Conservation (phyloP, 2,888 invertebrate species). For the Cancer borealis region DNA sequence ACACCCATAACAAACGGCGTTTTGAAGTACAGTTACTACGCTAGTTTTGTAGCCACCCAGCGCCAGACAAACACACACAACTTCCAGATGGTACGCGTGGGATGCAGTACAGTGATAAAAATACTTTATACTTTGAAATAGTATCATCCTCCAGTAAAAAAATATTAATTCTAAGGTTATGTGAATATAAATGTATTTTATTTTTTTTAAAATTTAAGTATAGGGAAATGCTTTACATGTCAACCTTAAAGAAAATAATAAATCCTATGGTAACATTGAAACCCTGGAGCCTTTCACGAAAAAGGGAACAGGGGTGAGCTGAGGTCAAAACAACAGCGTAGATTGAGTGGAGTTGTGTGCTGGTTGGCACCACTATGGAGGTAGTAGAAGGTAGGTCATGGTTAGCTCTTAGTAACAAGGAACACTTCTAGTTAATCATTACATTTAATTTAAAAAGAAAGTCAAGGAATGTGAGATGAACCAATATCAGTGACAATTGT, state of each 20-base stretch:
- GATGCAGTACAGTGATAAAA: conserved; percentile 74
- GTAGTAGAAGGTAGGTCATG: conserved; percentile 25
- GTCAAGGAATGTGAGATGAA: conserved; percentile 56
- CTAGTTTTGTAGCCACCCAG: conserved; percentile 73
- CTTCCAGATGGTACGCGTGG: conserved; percentile 73
- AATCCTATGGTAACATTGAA: conserved; percentile 66
- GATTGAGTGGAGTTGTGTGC: conserved; percentile 58
- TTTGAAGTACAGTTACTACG: conserved; percentile 72
- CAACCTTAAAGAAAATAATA: conserved; percentile 62
- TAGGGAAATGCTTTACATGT: conserved; percentile 61
- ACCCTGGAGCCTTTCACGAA: conserved; percentile 63
- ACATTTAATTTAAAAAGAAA: conserved; percentile 46
- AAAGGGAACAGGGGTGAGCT: conserved; percentile 59
- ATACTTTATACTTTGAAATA: conserved; percentile 66
- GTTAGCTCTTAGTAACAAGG: conserved; percentile 45
- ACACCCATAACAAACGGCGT: conserved; percentile 71
- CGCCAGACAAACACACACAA: conserved; percentile 71
- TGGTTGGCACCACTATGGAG: conserved; percentile 48
- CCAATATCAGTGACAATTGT: conserved; percentile 52
- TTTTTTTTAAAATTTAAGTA: conserved; percentile 48
- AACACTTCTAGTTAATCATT: conserved; percentile 56
- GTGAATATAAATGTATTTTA: conserved; percentile 24
- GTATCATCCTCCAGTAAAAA: conserved; percentile 55
- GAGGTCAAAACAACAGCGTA: conserved; percentile 52
- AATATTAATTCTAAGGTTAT: conserved; percentile 31